These are phyloP conservation scores for Patella ulyssiponensis DNA, from an alignment of 2,888 invertebrate species.

Conservation along the genomic window DNA sequence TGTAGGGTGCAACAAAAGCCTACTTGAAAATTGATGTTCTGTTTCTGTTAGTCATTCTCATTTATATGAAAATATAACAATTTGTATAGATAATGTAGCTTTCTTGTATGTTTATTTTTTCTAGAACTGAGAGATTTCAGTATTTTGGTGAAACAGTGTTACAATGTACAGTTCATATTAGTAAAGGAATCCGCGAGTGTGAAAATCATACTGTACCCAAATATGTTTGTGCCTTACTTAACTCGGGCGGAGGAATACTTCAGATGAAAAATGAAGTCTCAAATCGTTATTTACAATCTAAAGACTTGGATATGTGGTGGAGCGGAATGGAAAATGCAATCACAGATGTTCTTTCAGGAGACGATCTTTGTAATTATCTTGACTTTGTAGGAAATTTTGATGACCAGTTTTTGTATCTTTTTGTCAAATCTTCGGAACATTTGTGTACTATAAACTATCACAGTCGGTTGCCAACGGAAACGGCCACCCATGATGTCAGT, in stretches of 20 bases:
- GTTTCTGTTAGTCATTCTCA: no score
- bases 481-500: conserved; percentile 60
- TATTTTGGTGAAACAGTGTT: conserved; percentile 55
- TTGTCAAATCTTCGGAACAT: conserved; percentile 61
- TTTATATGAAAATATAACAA: no score
- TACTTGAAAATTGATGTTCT: no score
- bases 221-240: conserved; percentile 56
- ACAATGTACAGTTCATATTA: conserved; percentile 52
- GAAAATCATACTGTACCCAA: conserved; percentile 52
- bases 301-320: conserved; percentile 62
- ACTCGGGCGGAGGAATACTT: conserved; percentile 59
- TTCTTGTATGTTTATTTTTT: conserved; percentile 14
- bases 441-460: conserved; percentile 56
- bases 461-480: conserved; percentile 58
- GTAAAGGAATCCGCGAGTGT: conserved; percentile 44
- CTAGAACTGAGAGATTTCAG: conserved; percentile 44
- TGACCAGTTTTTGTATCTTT: conserved; percentile 53
- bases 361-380: conserved; percentile 62
- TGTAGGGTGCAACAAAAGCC: no score
- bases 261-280: conserved; percentile 54
- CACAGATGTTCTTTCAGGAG: conserved; percentile 53
- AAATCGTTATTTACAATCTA: conserved; percentile 42
- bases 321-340: conserved; percentile 59
- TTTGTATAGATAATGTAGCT: no score
- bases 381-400: conserved; percentile 62